Percentiles rank a stretch among this genome's conserved stretches.
Evolutionary conservation across 2,797 vertebrate genomes (phyloP).

Genomic region (Aplochiton taeniatus): DNA sequence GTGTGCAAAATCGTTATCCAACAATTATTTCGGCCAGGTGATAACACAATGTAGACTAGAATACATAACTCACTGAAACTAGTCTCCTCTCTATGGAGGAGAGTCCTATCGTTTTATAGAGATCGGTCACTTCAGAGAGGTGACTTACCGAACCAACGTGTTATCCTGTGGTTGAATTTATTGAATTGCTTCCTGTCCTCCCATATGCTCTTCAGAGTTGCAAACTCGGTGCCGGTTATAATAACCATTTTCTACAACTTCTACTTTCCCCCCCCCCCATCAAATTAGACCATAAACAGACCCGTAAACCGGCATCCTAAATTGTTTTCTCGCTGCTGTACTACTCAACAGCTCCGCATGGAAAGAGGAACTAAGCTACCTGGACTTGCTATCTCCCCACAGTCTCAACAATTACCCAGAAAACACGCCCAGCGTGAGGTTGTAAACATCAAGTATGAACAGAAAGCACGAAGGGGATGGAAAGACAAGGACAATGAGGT

Average conservation of each 20-base stretch:
- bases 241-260: conserved; percentile 10
- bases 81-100: no score
- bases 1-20: no score
- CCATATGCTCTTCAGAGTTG: conserved; percentile 13
- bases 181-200: conserved; percentile 23
- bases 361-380: conserved; percentile 7
- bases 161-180: conserved; percentile 22
- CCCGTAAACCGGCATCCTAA: not conserved
- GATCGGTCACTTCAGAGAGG: not conserved
- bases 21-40: no score
- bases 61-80: no score
- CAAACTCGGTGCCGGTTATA: conserved; percentile 11
- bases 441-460: no score
- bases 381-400: not conserved
- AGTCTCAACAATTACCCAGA: conserved; percentile 5
- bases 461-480: not conserved
- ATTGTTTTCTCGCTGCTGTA: not conserved
- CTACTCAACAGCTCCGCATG: not conserved
- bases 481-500: not conserved
- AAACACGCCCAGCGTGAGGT: not conserved
- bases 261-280: conserved; percentile 9
- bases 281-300: not conserved
- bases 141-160: conserved; percentile 33
- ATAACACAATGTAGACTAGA: no score
- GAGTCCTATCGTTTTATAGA: no score